These are phyloP conservation scores for Atlantisia rogersi DNA, from an alignment of 2,113 vertebrate species.

Conservation along the genomic window DNA sequence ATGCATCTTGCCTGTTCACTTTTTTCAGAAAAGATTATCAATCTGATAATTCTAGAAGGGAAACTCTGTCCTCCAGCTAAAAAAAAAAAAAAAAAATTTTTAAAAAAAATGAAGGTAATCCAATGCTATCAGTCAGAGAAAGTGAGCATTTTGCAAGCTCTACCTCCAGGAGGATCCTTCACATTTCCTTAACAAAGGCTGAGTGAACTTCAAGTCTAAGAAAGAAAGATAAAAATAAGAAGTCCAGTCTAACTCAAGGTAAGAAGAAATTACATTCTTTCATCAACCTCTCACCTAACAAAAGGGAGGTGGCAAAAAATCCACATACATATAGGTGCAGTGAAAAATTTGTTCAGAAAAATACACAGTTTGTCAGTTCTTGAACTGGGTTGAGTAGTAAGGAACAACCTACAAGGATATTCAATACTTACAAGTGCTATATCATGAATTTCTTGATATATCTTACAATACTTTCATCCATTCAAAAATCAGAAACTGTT, in stretches of 20 bases:
- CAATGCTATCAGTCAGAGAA: background rate
- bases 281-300: background rate
- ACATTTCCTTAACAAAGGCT: background rate
- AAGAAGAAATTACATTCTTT: background rate
- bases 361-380: background rate
- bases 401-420: background rate
- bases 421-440: background rate
- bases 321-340: background rate
- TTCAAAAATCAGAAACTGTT: background rate
- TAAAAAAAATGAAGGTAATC: background rate
- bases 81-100: background rate
- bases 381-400: background rate
- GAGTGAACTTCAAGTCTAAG: background rate
- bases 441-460: background rate
- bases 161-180: background rate
- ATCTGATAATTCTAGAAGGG: background rate
- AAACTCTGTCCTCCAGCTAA: background rate
- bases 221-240: background rate
- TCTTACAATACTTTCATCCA: background rate
- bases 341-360: background rate
- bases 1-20: background rate
- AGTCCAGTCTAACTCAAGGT: background rate
- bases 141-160: background rate
- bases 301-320: background rate
- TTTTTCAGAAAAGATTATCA: slow-evolving; percentile 8